Evolutionary conservation across 2,888 invertebrate species (phyloP).

Genomic region (Cecidostiba fungosa): DNA sequence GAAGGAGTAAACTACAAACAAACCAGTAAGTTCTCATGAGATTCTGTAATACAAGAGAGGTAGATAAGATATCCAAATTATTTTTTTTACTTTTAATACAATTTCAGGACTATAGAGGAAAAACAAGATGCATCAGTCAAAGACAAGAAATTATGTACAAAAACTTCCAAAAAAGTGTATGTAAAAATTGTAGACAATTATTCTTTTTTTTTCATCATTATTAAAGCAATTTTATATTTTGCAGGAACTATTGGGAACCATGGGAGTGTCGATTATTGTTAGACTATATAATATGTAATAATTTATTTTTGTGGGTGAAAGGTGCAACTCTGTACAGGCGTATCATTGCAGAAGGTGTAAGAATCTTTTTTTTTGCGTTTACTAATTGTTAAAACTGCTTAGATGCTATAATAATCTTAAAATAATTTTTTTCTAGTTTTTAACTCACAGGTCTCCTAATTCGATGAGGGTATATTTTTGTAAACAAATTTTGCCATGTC

Average conservation of each 20-base stretch:
- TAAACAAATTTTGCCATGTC: conserved; percentile 29
- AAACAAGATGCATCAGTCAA: neutral
- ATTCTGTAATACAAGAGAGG: conserved; percentile 2
- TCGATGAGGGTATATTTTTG: conserved; percentile 59
- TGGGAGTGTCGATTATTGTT: conserved; percentile 57
- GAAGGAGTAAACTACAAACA: conserved; percentile 14
- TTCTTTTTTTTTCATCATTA: neutral
- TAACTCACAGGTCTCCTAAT: conserved; percentile 56
- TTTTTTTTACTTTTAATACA: neutral
- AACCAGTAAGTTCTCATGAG: conserved; percentile 27
- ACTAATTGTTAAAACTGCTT: neutral
- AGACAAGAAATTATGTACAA: neutral
- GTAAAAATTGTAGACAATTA: neutral
- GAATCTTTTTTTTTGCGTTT: conserved; percentile 15
- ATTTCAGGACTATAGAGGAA: neutral
- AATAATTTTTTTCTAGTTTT: conserved; percentile 43
- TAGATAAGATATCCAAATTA: neutral
- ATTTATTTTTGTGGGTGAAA: conserved; percentile 38
- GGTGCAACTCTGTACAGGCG: conserved; percentile 56
- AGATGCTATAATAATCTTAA: neutral
- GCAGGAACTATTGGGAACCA: conserved; percentile 38
- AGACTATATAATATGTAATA: conserved; percentile 60
- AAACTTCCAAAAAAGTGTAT: conserved; percentile 28
- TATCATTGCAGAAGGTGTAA: conserved; percentile 56
- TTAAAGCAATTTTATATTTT: conserved; percentile 2